Conservation (phyloP, 2,113 vertebrate species). For the Sylvilagus bachmani region DNA sequence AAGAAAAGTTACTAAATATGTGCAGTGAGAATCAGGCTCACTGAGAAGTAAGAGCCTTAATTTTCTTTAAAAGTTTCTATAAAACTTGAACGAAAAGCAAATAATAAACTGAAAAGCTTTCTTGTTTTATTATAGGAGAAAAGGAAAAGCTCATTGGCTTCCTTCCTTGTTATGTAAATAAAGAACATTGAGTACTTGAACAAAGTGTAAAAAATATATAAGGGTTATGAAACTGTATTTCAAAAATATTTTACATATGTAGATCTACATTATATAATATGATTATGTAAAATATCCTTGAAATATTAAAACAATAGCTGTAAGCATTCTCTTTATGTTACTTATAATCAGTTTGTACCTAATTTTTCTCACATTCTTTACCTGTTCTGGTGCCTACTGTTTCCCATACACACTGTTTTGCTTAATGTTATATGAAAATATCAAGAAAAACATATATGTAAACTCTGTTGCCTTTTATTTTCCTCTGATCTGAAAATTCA, state of each 20-base stretch:
- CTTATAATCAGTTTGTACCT: not conserved
- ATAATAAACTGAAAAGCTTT: not conserved
- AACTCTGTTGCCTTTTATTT: not conserved
- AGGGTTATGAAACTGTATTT: not conserved
- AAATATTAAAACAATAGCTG: not conserved
- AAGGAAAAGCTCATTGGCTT: not conserved
- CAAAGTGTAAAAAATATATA: not conserved
- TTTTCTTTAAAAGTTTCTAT: not conserved
- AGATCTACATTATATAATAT: not conserved
- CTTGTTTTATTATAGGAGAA: not conserved
- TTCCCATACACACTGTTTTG: not conserved
- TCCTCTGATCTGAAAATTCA: conserved; percentile 42
- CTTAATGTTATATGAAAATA: not conserved
- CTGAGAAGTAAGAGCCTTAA: not conserved
- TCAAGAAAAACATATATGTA: not conserved
- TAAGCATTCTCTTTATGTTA: not conserved
- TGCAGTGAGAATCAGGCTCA: not conserved
- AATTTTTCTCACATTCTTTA: conserved; percentile 7
- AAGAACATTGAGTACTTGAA: not conserved
- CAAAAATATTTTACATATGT: not conserved
- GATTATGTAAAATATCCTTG: not conserved
- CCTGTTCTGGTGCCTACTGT: not conserved
- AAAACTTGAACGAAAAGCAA: conserved; percentile 8
- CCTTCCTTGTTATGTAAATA: not conserved
- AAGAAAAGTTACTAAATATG: not conserved